Evolutionary conservation across 2,797 vertebrate genomes (phyloP).

Genomic region (Notolepis coatsorum): DNA sequence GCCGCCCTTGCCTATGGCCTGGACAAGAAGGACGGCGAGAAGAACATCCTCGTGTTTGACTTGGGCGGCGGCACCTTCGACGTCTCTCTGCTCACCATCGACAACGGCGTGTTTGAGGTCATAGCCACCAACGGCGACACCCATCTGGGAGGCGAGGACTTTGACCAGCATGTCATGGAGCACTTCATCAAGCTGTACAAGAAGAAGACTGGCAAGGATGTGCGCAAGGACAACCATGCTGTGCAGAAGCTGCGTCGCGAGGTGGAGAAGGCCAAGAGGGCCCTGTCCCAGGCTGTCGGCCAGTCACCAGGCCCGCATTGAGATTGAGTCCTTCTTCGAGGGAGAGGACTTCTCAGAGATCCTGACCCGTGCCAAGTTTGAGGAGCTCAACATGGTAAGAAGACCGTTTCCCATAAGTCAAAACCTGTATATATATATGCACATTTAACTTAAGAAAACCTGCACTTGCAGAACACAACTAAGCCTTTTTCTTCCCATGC

Average conservation of each 20-base stretch:
- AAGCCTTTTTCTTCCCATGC: background rate
- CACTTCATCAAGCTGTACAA: slow-evolving; percentile 98
- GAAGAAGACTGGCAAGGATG: slow-evolving; percentile 97
- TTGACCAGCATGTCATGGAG: slow-evolving; percentile 97
- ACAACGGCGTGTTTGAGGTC: slow-evolving; percentile 95
- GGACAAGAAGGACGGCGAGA: slow-evolving; percentile 93
- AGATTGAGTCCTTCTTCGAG: slow-evolving; percentile 97
- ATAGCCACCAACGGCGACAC: slow-evolving; percentile 97
- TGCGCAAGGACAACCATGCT: slow-evolving; percentile 93
- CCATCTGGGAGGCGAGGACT: slow-evolving; percentile 96
- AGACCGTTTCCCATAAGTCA: background rate
- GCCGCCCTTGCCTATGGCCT: slow-evolving; percentile 96
- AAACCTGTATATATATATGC: background rate
- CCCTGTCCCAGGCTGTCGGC: slow-evolving; percentile 91
- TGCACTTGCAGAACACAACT: background rate
- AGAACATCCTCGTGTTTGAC: slow-evolving; percentile 97
- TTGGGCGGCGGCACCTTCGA: slow-evolving; percentile 95
- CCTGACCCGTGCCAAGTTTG: slow-evolving; percentile 95
- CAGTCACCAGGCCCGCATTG: slow-evolving; percentile 94
- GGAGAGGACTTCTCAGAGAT: slow-evolving; percentile 98
- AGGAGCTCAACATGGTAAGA: slow-evolving; percentile 96
- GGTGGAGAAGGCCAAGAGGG: slow-evolving; percentile 95
- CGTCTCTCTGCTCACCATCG: slow-evolving; percentile 94
- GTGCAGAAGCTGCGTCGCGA: slow-evolving; percentile 97
- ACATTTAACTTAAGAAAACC: background rate